Percentiles rank a stretch among this genome's conserved stretches.
phyloP scores from a whole-genome alignment of 2,888 invertebrate species.

The Eurytoma californica region DNA sequence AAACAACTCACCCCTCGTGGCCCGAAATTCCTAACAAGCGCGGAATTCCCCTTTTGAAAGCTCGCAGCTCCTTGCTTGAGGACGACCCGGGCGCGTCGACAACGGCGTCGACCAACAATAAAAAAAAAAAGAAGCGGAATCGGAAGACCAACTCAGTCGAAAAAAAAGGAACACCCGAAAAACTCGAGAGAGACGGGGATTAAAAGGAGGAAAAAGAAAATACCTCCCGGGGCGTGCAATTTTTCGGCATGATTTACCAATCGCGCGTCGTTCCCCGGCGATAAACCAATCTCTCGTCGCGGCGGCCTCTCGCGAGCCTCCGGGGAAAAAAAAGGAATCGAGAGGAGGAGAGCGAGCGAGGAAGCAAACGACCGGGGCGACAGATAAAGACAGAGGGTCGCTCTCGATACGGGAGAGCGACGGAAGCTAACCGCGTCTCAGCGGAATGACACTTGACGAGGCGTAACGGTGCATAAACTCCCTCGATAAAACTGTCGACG shows the following conservation, averaged over 20 bases:
- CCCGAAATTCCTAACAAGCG: no score
- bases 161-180: not conserved
- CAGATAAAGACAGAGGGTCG: conserved; percentile 7
- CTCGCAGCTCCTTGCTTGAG: no score
- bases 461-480: conserved; percentile 46
- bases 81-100: no score
- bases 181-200: not conserved
- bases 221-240: conserved; percentile 1
- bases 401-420: conserved; percentile 15
- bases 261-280: conserved; percentile 3
- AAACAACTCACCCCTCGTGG: no score
- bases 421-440: conserved; percentile 20
- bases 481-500: conserved; percentile 35
- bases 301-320: not conserved
- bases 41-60: no score
- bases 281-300: conserved; percentile 24
- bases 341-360: not conserved
- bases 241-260: conserved; percentile 24
- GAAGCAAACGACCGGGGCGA: not conserved
- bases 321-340: not conserved
- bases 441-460: conserved; percentile 53
- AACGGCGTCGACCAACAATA: no score
- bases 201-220: not conserved
- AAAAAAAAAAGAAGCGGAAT: no score
- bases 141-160: no score